Conservation (phyloP, 2,113 vertebrate species). For the Damaliscus lunatus region DNA sequence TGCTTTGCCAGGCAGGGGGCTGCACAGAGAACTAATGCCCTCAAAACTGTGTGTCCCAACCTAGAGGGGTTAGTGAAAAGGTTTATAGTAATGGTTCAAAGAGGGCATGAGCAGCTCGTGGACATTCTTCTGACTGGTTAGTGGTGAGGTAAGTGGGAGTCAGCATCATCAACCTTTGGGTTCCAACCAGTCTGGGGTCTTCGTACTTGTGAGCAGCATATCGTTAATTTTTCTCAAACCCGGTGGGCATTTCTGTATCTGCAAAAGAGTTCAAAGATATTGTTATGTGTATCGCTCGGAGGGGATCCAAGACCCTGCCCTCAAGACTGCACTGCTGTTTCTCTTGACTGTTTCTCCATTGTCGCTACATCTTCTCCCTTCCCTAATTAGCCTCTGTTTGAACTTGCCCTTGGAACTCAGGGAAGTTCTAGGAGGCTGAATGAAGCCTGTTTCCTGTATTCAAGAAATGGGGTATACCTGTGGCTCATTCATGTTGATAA, state of each 20-base stretch:
- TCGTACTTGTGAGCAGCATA: background rate
- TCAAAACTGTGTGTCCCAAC: background rate
- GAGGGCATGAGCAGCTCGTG: rapidly evolving
- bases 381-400: background rate
- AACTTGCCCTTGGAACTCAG: background rate
- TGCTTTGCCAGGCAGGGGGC: background rate
- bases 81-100: background rate
- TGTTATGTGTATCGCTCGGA: background rate
- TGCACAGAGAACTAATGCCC: background rate
- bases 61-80: background rate
- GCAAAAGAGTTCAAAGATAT: background rate
- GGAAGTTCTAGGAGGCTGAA: background rate
- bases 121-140: background rate
- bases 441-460: background rate
- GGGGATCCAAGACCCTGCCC: background rate
- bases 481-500: background rate
- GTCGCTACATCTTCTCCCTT: background rate
- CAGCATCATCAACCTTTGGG: background rate
- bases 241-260: background rate
- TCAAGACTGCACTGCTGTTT: background rate
- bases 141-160: background rate
- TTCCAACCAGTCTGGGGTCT: background rate
- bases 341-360: background rate
- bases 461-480: background rate
- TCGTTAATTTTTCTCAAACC: background rate